Evolutionary conservation across 2,888 invertebrate species (phyloP), one percentile per base, ranked within the genome.

Genomic region (Druceiella hillmani): DNA sequence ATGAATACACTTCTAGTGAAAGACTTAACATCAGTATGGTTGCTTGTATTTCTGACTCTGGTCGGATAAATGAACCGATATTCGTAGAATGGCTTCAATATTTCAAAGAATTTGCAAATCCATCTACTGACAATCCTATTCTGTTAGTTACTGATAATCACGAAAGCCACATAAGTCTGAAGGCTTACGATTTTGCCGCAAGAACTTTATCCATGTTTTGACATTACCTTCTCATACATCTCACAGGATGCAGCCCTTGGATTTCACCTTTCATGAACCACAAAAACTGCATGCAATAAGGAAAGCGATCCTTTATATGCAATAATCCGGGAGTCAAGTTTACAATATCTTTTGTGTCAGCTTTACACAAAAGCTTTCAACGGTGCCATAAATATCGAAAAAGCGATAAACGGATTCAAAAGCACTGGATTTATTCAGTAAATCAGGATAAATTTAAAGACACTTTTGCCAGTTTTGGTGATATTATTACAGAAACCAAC

Each of bases 121-220:
- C 41, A 15, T 50, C 11, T 48, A 47, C n/a, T 25, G 50, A 15
- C 49, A 50, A 32, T 48, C 50, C 29, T 48, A 51, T 24, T 43
- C 45, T 12, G 48, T 50, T 4, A 47, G 47, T 1, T 40, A 40
- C 4, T 22, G 44, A 9, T 44, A 47, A 37, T 12, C 33, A 27
- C 36, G 38, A 20, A 43, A 40, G 6, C 41, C 41, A 22, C 38
- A 42, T 9, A 42, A 44, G n/a, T 44, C 42, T 32, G 45, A 46
- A 16, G 37, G 46, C 15, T 43, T 43, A 7, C 27, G 38, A 3
- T 22, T 10, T 26, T 46, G 17, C 40, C 13, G 12, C 45, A 41
- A 44, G 45, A n/a, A n/a, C n/a, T n/a, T n/a, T n/a, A n/a, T n/a
- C n/a, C n/a, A n/a, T n/a, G n/a, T n/a, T n/a, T n/a, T n/a, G n/a